Base-by-base conservation (phyloP, 2,888 invertebrate species). In the Muscina levida region DNA sequence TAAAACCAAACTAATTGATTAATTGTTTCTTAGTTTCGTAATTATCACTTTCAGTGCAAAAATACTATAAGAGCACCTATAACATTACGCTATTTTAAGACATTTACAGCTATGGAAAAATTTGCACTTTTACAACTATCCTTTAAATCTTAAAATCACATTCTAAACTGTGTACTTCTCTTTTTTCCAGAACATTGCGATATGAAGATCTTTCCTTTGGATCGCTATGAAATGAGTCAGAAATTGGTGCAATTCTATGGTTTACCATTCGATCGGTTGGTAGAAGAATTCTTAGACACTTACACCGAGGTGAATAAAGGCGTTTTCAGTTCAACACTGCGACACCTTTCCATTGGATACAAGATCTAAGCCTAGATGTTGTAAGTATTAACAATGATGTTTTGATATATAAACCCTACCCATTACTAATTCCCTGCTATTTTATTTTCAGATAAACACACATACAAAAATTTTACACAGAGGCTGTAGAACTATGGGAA, bases 321-420 rank as follows among this genome's bases (percentile, higher is more conserved):
- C 1, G 96, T 96, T 17, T 95, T 96, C 42, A 96, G 95, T 83
- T 96, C 96, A 87, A 97, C 97, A 44, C 96, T 94, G 91, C 92
- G 97, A 95, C 96, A 83, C 96, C 97, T 82, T 96, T 97, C 89
- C 95, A 95, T 89, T 97, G 97, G 97, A 94, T 94, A 85, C 93
- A 92, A 82, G 95, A 95, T 87, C 91, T 97, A 78, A 93, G 93
- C 84, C 94, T 93, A 84, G 92, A 93, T 62, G 95, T 95, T 90
- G 95, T 97, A 73, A 74, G 79, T 66, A 10, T 1, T 53, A 66
- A 22, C 3, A 11, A 48, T 17, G n/a, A n/a, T n/a, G n/a, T n/a
- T n/a, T n/a, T n/a, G n/a, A n/a, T n/a, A n/a, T n/a, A n/a, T 17
- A 17, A 6, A 6, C 5, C 10, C 37, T 10, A 4, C 37, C 10